These are phyloP conservation scores for Lycorma delicatula DNA, from an alignment of 1,140 invertebrate species.

Conservation along the genomic window DNA sequence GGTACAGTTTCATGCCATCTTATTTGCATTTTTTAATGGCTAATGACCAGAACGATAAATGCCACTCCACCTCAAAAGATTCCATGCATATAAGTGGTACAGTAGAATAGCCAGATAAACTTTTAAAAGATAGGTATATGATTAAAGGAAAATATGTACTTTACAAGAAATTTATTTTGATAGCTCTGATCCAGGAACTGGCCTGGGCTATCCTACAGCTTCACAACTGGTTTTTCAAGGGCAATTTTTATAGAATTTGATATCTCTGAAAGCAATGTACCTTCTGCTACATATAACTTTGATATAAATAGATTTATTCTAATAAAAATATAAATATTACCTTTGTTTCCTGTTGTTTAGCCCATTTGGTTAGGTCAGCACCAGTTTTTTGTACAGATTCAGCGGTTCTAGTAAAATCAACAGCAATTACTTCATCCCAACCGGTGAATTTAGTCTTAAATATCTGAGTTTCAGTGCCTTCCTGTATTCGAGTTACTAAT, in stretches of 20 bases:
- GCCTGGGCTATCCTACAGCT: too few relatives aligned
- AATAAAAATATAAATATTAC: conserved; percentile 31
- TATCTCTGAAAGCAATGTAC: neutral
- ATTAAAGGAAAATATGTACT: too few relatives aligned
- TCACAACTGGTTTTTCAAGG: too few relatives aligned
- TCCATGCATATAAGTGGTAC: too few relatives aligned
- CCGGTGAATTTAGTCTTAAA: conserved; percentile 97
- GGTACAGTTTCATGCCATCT: too few relatives aligned
- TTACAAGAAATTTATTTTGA: too few relatives aligned
- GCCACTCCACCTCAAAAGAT: too few relatives aligned
- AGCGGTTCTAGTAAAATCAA: conserved; percentile 97
- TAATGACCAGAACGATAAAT: too few relatives aligned
- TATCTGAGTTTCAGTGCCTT: conserved; percentile 69
- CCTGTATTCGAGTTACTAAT: conserved; percentile 78
- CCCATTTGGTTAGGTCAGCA: conserved; percentile 91
- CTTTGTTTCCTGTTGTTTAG: conserved; percentile 81
- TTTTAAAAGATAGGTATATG: too few relatives aligned
- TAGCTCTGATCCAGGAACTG: too few relatives aligned
- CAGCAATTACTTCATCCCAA: conserved; percentile 97
- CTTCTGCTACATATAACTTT: neutral
- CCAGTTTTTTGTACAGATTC: conserved; percentile 94
- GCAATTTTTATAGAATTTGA: neutral
- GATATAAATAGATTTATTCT: neutral
- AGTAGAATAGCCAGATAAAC: too few relatives aligned
- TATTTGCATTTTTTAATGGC: too few relatives aligned